Base-by-base conservation (phyloP, 2,113 vertebrate species). In the Myotis brandtii region DNA sequence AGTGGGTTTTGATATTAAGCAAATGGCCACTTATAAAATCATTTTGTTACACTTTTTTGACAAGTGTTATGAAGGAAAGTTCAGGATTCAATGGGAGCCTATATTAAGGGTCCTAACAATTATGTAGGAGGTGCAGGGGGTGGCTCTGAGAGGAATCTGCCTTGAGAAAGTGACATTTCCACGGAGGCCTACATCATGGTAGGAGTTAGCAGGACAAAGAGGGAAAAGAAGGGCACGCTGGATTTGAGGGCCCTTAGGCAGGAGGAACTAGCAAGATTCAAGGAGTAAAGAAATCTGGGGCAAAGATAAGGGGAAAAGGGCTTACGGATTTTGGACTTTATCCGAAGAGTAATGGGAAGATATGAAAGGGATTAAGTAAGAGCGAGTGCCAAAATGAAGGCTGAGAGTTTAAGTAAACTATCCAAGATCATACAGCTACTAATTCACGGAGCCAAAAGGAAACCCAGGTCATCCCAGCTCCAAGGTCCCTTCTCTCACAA, bases 211-310 rank as follows among this genome's bases (percentile, higher is more conserved):
- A 66, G 32, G n/a, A 59, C 6, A 54, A 48, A 85, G 16, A n/a
- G 8, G 43, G 2, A 52, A 86, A 86, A 32, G 59, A 82, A 66
- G 23, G 2, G 2, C 62, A 23, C 14, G 43, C 32, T 30, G 14
- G 16, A 54, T 82, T 6, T 30, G 56, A 86, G 67, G 3, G 9
- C 14, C 12, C 21, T 91, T 56, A 48, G 50, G 62, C 27, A 86
- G 17, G 17, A 66, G 32, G 30, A 84, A 54, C 10, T 66, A 89
- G 14, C 9, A 32, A 25, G 30, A 81, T 46, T 89, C 2, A 46
- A 79, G 75, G 86, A 82, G 21, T 62, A 89, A 96, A 87, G 37
- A 81, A 92, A 85, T 81, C 32, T 75, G 66, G 84, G 70, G 14
- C 40, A 79, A 93, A 76, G 70, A 62, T 75, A 83, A 70, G 18